These are phyloP conservation scores for Pachymerium ferrugineum DNA, from an alignment of 2,888 invertebrate genomes.

Conservation along the genomic window DNA sequence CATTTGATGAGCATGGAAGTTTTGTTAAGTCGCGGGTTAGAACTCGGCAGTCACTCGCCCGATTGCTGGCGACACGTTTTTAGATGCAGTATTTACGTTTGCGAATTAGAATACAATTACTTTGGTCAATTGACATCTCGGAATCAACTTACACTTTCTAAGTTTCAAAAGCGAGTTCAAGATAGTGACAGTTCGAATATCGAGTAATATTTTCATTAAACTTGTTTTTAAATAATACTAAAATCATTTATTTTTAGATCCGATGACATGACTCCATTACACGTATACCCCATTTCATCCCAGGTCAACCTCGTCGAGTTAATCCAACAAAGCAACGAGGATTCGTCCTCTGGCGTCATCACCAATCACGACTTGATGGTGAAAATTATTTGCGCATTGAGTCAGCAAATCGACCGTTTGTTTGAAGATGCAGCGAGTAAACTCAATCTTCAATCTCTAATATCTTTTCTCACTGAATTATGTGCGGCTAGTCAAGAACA, in stretches of 20 bases:
- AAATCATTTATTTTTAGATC: not conserved
- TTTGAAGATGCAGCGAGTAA: slow-evolving; percentile 84
- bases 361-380: slow-evolving; percentile 66
- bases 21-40: slow-evolving; percentile 76
- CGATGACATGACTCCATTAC: not conserved
- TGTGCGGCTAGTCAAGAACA: slow-evolving; percentile 81
- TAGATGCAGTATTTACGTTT: slow-evolving; percentile 84
- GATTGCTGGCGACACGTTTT: slow-evolving; percentile 96
- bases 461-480: slow-evolving; percentile 72
- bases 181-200: not conserved
- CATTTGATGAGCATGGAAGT: slow-evolving; percentile 91
- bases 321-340: slow-evolving; percentile 54
- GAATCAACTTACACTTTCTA: not conserved
- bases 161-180: not conserved
- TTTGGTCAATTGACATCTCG: slow-evolving; percentile 68
- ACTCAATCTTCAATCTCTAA: slow-evolving; percentile 74
- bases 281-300: not conserved
- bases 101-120: slow-evolving; percentile 81
- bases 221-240: not conserved
- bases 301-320: slow-evolving; percentile 64
- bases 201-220: not conserved
- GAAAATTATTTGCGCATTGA: slow-evolving; percentile 80
- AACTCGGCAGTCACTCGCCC: slow-evolving; percentile 83
- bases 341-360: slow-evolving; percentile 53
- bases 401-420: slow-evolving; percentile 80